Base-by-base conservation (phyloP, 92 coral and sea anemone genomes). In the Epizoanthus fatuus region DNA sequence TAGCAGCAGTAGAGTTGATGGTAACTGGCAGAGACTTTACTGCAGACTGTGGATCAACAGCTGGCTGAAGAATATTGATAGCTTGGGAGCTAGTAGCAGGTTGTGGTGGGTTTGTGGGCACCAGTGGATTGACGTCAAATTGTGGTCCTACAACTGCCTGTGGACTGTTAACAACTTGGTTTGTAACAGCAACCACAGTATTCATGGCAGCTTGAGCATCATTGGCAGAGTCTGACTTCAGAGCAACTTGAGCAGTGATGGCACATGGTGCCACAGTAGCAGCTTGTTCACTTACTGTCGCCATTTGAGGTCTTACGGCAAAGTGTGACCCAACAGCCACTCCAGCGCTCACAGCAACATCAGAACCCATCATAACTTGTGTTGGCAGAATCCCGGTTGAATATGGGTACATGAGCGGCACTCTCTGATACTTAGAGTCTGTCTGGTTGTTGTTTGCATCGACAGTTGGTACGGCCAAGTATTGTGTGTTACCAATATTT, bases 391-490 rank as follows among this genome's bases (percentile, higher is more conserved):
- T 59, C 15, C 82, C 69, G 14, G 82, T 77, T 60, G 82, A 77
- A 40, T 77, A 77, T 64, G 82, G 82, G 16, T 77, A 77, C 82
- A 77, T 77, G 2, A 77, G 65, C 17, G 82, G 82, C 3, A 51
- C 65, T 4, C 25, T 60, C 20, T 51, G 39, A 13, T 19, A 44
- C 44, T 66, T 66, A n/a, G 72, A 37, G 49, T 66, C 70, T 3
- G 25, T 40, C 65, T 60, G 82, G 32, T 77, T 77, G 32, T 60
- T 77, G 40, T 77, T 77, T 0, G 58, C 54, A 60, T 77, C 82
- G 14, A 77, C n/a, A 58, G 42, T 76, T 40, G 51, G 81, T 17
- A 42, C 3, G 7, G 54, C 69, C 47, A 62, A 77, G 17, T 58
- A 42, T n/a, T 60, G 82, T 42, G 59, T 40, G 25, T 44, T 60